Evolutionary conservation across 2,797 vertebrate species (phyloP).

Genomic region (Spheniscus humboldti): DNA sequence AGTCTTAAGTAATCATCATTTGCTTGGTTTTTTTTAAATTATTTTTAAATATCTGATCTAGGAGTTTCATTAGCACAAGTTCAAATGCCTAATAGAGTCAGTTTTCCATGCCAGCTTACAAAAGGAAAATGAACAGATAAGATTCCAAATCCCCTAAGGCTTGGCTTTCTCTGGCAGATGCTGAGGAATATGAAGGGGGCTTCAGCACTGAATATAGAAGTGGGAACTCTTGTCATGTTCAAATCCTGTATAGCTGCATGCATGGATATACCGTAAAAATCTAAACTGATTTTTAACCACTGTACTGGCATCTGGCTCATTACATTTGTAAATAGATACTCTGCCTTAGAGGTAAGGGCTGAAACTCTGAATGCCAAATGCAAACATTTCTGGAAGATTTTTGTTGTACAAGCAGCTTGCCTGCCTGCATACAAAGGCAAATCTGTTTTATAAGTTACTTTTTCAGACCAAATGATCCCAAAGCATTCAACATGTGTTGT

Average conservation of each 20-base stretch:
- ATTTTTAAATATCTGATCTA: not conserved
- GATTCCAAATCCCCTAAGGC: not conserved
- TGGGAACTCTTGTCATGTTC: not conserved
- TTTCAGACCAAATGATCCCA: not conserved
- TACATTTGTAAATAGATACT: not conserved
- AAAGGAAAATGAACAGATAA: not conserved
- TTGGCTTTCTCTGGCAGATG: not conserved
- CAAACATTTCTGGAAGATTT: not conserved
- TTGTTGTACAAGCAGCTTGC: not conserved
- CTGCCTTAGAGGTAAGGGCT: not conserved
- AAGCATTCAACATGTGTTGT: not conserved
- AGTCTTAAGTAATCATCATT: not conserved
- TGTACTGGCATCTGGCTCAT: not conserved
- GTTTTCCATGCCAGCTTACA: slow-evolving; percentile 1
- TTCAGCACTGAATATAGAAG: not conserved
- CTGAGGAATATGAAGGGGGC: not conserved
- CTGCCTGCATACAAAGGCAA: not conserved
- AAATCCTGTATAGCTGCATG: not conserved
- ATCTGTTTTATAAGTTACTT: not conserved
- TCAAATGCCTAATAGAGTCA: not conserved
- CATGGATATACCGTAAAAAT: not conserved
- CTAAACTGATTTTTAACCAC: not conserved
- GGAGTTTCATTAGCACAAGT: not conserved
- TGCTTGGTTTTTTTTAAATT: not conserved
- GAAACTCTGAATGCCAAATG: not conserved